phyloP scores from a whole-genome alignment of 2,113 vertebrate genomes.

The Labeo rohita region DNA sequence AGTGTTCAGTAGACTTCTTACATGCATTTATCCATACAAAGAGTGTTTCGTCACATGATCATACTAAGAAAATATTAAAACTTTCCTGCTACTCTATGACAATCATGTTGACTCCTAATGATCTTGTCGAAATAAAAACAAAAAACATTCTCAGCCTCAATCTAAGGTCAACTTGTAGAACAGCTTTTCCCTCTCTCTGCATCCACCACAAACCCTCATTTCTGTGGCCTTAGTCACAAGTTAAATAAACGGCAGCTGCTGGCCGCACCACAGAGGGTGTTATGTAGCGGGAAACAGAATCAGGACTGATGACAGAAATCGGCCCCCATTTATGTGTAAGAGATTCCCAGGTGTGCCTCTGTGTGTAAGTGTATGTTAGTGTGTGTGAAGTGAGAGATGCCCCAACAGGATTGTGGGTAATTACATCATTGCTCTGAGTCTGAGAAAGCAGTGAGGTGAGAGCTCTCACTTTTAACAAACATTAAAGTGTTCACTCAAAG shows the following conservation, averaged over 20 bases:
- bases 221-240: conserved; percentile 55
- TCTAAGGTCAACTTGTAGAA: conserved; percentile 30
- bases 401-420: conserved; percentile 57
- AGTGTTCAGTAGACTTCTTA: not conserved
- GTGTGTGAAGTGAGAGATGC: conserved; percentile 73
- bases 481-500: conserved; percentile 58
- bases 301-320: conserved; percentile 60
- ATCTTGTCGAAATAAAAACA: conserved; percentile 45
- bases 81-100: not conserved
- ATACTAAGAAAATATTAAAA: not conserved
- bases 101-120: conserved; percentile 35
- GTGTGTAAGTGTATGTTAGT: conserved; percentile 44
- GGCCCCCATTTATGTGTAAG: conserved; percentile 69
- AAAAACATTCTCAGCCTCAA: conserved; percentile 40
- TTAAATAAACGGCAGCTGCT: conserved; percentile 58
- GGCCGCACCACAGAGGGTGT: conserved; percentile 48
- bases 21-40: not conserved
- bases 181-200: not conserved
- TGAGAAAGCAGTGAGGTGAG: conserved; percentile 26
- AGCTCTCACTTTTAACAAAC: conserved; percentile 5
- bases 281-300: conserved; percentile 53
- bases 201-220: conserved; percentile 47
- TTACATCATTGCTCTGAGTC: conserved; percentile 61
- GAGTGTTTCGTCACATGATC: not conserved
- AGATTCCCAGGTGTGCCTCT: conserved; percentile 66